Percentiles rank a stretch among this genome's conserved stretches.
Conservation (phyloP, 2,888 invertebrate genomes). For the Horisme vitalbata region DNA sequence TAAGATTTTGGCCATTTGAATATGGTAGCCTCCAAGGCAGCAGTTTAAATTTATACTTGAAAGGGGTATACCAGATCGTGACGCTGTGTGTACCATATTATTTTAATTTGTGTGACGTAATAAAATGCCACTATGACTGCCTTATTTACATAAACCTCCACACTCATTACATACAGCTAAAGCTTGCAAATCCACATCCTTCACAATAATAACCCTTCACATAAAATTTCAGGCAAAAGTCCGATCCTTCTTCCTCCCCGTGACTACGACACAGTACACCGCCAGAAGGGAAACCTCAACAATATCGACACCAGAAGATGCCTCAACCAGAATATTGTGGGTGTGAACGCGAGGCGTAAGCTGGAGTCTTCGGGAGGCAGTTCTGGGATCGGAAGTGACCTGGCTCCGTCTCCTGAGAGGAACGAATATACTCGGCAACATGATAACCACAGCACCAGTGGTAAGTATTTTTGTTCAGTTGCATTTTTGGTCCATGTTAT, state of each 20-base stretch:
- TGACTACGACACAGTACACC: slow-evolving; percentile 96
- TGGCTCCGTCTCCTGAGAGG: slow-evolving; percentile 91
- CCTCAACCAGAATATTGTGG: slow-evolving; percentile 86
- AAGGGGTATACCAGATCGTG: no score
- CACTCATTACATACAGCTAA: slow-evolving; percentile 2
- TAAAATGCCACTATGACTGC: no score
- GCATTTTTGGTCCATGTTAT: no score
- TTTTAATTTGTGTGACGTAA: no score
- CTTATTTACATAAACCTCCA: no score
- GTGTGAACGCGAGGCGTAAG: slow-evolving; percentile 73
- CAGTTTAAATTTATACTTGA: no score
- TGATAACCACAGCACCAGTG: slow-evolving; percentile 85
- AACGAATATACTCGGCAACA: slow-evolving; percentile 73
- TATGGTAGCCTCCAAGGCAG: no score
- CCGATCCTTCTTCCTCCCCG: slow-evolving; percentile 95
- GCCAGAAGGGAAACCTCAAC: slow-evolving; percentile 80
- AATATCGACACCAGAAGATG: slow-evolving; percentile 83
- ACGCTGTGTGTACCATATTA: no score
- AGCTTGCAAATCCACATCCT: slow-evolving; percentile 17
- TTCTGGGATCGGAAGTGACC: slow-evolving; percentile 94
- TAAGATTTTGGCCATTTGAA: no score
- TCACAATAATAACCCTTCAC: not conserved
- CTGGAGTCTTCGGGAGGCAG: slow-evolving; percentile 90
- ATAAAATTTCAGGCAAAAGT: slow-evolving; percentile 69
- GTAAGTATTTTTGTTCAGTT: slow-evolving; percentile 70